Percentiles rank a stretch among this genome's conserved stretches.
These are phyloP conservation scores for Heterodera carotae DNA, from an alignment of 1,140 invertebrate species.

Conservation along the genomic window DNA sequence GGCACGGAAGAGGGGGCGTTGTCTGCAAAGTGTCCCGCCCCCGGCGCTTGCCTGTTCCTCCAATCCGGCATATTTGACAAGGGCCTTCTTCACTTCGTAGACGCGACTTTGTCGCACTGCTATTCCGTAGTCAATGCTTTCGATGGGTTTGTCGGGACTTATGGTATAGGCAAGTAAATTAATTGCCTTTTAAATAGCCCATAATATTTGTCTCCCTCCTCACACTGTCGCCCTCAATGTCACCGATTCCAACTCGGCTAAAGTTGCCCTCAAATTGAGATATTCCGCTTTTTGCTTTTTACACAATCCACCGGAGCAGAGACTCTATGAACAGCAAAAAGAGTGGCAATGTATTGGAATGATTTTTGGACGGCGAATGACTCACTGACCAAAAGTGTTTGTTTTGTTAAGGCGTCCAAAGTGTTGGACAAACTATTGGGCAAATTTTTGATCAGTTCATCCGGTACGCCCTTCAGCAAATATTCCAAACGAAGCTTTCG, in stretches of 20 bases:
- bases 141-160: slow-evolving; percentile 12
- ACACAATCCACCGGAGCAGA: slow-evolving; percentile 5
- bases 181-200: neutral
- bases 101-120: neutral
- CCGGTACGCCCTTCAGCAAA: neutral
- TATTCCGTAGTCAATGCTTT: slow-evolving; percentile 1
- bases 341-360: neutral
- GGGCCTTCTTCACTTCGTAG: slow-evolving; percentile 20
- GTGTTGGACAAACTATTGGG: neutral
- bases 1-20: no score
- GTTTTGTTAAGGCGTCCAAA: neutral
- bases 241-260: slow-evolving; percentile 14
- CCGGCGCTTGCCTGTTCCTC: neutral
- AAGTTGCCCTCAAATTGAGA: neutral
- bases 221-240: neutral
- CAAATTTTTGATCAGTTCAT: slow-evolving; percentile 3
- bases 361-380: no score
- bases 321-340: slow-evolving; percentile 9
- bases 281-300: slow-evolving; percentile 9
- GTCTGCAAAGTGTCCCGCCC: no score
- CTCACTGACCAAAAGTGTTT: neutral
- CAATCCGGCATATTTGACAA: neutral
- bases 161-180: neutral
- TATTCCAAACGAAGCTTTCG: slow-evolving; percentile 1
- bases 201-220: no score